Base-by-base conservation (phyloP, 2,113 vertebrate genomes). In the Litocranius walleri region DNA sequence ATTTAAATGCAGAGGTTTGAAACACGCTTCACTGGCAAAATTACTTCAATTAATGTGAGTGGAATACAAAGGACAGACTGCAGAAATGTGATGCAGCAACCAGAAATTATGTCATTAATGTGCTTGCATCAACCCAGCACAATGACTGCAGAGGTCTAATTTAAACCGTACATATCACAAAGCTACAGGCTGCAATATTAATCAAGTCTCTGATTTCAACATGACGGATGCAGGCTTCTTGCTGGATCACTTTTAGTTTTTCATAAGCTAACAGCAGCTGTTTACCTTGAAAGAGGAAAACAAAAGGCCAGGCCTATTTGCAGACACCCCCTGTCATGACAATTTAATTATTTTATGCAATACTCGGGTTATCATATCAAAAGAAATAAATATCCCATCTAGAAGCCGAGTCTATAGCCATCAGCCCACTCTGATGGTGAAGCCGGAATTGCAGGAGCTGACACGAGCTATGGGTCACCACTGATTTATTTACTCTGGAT, bases 21-120 rank as follows among this genome's bases (percentile, higher is more conserved):
- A 99, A 99, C 99, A 99, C 97, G 99, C 99, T 99, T 98, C 99
- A 99, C 98, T 99, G 98, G 98, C 98, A 99, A 99, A 99, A 99
- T 99, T 99, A 99, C 99, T 99, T 99, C 99, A 99, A 99, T 99
- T 99, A 99, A 99, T 99, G 99, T 98, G 99, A 99, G 98, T 30
- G 90, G 99, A 99, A 99, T 99, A 99, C 99, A 99, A 99, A 99
- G 98, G 98, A 97, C 95, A 97, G 98, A 97, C 98, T 98, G 98
- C 98, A 98, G 98, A 98, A 98, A 95, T 77, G 98, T 74, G 97
- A 99, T 97, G 98, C 98, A 98, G 98, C 98, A 98, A 98, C 97
- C 98, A 98, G 98, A 98, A 99, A 98, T 98, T 97, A 98, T 98
- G 98, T 98, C 98, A 98, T 98, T 98, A 98, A 97, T 97, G 95